These are phyloP conservation scores for Peromyscus polionotus DNA, from an alignment of 2,113 vertebrate species.

Conservation along the genomic window DNA sequence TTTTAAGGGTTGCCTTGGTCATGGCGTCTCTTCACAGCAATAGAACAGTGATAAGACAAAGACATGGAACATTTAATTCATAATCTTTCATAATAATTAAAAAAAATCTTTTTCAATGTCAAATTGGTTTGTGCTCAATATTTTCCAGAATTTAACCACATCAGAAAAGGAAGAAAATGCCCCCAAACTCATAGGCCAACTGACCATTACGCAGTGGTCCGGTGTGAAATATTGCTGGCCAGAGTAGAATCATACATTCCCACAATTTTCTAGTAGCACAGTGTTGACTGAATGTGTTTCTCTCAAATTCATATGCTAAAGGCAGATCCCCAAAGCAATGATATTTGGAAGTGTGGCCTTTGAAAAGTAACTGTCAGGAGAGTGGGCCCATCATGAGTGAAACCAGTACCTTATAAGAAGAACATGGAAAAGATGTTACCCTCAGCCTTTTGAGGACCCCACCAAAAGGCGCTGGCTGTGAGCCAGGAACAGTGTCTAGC, in stretches of 20 bases:
- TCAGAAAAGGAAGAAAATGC: not conserved
- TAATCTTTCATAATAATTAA: too few species aligned
- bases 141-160: not conserved
- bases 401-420: not conserved
- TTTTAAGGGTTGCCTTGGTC: not conserved
- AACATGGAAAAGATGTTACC: not conserved
- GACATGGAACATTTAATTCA: not conserved
- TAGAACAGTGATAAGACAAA: not conserved
- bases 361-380: not conserved
- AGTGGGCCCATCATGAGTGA: not conserved
- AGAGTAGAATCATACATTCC: not conserved
- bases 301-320: not conserved
- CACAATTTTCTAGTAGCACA: not conserved
- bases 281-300: not conserved
- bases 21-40: not conserved
- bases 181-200: not conserved
- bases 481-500: not conserved
- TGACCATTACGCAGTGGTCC: not conserved
- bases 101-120: not conserved
- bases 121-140: not conserved
- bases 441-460: not conserved
- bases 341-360: not conserved
- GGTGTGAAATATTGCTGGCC: not conserved
- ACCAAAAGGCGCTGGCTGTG: not conserved
- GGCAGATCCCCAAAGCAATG: not conserved